These are phyloP conservation scores for Porphyrio hochstetteri DNA, from an alignment of 2,113 vertebrate genomes.

Conservation along the genomic window DNA sequence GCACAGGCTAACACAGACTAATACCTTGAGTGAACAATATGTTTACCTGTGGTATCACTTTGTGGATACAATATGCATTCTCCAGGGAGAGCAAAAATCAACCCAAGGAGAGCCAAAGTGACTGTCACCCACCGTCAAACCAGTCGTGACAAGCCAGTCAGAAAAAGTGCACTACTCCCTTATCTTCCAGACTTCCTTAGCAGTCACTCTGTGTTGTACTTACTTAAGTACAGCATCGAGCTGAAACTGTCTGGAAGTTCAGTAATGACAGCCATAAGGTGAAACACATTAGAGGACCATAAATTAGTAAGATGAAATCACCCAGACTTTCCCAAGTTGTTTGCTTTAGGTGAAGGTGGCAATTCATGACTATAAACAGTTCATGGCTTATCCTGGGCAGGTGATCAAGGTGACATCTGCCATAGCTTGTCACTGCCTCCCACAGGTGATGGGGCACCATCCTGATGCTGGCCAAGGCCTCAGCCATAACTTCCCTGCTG, in stretches of 20 bases:
- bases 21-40: background rate
- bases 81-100: background rate
- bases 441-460: accelerated
- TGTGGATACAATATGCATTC: background rate
- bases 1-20: background rate
- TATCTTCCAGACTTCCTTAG: background rate
- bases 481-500: background rate
- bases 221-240: background rate
- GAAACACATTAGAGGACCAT: background rate
- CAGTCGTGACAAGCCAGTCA: background rate
- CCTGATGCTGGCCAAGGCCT: no score
- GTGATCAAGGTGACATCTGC: background rate
- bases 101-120: background rate
- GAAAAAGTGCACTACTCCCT: background rate
- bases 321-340: background rate
- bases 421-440: background rate
- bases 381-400: accelerated
- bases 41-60: accelerated
- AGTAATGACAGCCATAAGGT: background rate
- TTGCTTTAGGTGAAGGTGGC: background rate
- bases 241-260: background rate
- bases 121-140: background rate
- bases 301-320: background rate
- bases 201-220: background rate
- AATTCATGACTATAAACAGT: background rate